Conservation (phyloP, 2,797 vertebrate species). For the Scleropages formosus region DNA sequence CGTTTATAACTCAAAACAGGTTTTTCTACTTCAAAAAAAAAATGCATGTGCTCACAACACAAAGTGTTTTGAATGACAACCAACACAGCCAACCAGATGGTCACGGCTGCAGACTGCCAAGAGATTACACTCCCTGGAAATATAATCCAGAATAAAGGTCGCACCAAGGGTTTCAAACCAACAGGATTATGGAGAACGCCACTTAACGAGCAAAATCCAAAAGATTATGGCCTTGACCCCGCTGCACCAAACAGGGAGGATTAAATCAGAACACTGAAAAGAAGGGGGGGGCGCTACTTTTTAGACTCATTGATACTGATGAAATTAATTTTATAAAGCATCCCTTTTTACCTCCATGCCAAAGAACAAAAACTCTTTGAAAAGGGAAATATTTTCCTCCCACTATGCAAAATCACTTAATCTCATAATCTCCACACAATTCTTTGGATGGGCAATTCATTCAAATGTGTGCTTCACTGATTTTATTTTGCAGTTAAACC, state of each 20-base stretch:
- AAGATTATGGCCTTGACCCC: conserved; percentile 4
- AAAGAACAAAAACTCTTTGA: too few relatives aligned
- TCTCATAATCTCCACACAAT: too few relatives aligned
- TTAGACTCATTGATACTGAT: not conserved
- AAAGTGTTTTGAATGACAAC: conserved; percentile 8
- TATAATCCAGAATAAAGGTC: conserved; percentile 34
- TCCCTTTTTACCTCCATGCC: too few relatives aligned
- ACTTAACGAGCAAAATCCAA: conserved; percentile 24
- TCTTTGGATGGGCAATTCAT: not conserved
- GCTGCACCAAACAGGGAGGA: not conserved
- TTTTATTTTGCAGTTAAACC: not conserved
- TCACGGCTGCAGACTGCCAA: not conserved
- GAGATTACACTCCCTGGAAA: conserved; percentile 24
- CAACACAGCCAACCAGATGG: not conserved
- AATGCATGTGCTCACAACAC: too few relatives aligned
- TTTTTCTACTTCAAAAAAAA: too few relatives aligned
- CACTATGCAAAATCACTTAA: too few relatives aligned
- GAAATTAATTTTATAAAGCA: not conserved
- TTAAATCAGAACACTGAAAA: not conserved
- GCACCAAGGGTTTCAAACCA: conserved; percentile 31
- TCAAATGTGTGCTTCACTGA: not conserved
- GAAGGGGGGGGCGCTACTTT: not conserved
- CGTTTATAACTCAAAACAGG: too few relatives aligned
- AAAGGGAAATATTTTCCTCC: too few relatives aligned
- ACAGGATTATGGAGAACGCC: conserved; percentile 30